Conservation (phyloP, 2,888 invertebrate genomes). For the Drosophila emarginata region DNA sequence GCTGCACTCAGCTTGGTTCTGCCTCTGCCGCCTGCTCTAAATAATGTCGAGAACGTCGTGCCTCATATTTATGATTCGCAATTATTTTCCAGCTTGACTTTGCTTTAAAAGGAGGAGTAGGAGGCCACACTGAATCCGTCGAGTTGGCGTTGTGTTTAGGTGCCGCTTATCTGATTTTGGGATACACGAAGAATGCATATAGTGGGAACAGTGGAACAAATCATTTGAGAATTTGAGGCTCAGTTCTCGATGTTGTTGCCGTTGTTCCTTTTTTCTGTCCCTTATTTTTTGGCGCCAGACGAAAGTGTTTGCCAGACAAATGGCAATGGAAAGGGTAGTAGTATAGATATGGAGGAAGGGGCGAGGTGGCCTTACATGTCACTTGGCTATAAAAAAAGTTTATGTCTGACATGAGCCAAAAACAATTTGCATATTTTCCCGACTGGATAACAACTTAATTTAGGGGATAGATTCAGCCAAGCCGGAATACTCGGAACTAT, state of each 20-base stretch:
- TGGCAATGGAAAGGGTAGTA: slow-evolving; percentile 21
- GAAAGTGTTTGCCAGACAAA: slow-evolving; percentile 71
- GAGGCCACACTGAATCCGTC: background rate
- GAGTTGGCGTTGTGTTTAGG: slow-evolving; percentile 26
- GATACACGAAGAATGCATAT: slow-evolving; percentile 64
- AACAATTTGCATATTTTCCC: slow-evolving; percentile 80
- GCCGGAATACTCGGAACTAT: background rate
- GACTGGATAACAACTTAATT: slow-evolving; percentile 80
- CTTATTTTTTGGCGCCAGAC: slow-evolving; percentile 51
- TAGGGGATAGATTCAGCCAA: slow-evolving; percentile 60
- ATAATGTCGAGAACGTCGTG: slow-evolving; percentile 64
- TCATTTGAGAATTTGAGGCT: slow-evolving; percentile 11
- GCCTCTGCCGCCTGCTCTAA: slow-evolving; percentile 42
- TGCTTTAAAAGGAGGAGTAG: background rate
- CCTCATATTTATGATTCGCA: slow-evolving; percentile 71
- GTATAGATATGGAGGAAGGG: background rate
- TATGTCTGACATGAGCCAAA: slow-evolving; percentile 81
- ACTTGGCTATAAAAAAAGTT: slow-evolving; percentile 80
- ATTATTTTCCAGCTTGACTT: slow-evolving; percentile 58
- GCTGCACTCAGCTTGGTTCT: slow-evolving; percentile 50
- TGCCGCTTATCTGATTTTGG: slow-evolving; percentile 63
- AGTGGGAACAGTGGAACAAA: slow-evolving; percentile 21
- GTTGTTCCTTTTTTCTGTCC: slow-evolving; percentile 15
- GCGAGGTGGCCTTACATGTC: slow-evolving; percentile 73
- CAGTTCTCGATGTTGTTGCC: slow-evolving; percentile 6